Evolutionary conservation across 1,140 invertebrate species (phyloP).

Genomic region (Ladona fulva): DNA sequence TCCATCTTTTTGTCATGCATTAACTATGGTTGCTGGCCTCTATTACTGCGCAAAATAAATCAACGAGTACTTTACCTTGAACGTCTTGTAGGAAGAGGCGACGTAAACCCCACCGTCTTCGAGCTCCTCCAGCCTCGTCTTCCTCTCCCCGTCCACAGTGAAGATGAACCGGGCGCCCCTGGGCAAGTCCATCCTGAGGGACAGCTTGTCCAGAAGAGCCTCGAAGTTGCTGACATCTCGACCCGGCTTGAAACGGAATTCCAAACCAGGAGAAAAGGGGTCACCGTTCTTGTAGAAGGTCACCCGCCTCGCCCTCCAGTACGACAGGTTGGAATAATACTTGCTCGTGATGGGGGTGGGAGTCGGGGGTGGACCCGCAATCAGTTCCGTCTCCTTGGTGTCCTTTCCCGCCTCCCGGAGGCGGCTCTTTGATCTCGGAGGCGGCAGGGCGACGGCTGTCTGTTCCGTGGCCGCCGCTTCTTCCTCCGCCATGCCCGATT

Average conservation of each 20-base stretch:
- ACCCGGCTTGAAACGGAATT: slow-evolving; percentile 79
- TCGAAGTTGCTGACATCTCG: slow-evolving; percentile 81
- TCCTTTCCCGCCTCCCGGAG: slow-evolving; percentile 33
- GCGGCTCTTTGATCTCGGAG: slow-evolving; percentile 20
- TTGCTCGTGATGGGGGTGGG: slow-evolving; percentile 22
- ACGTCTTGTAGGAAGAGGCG: slow-evolving; percentile 82
- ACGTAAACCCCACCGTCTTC: slow-evolving; percentile 86
- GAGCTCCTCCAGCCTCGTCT: slow-evolving; percentile 74
- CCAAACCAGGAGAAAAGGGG: slow-evolving; percentile 78
- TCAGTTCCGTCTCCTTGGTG: slow-evolving; percentile 36
- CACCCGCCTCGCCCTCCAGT: slow-evolving; percentile 73
- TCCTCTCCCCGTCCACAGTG: slow-evolving; percentile 76
- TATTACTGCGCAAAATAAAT: too few relatives aligned
- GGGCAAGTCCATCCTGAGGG: slow-evolving; percentile 59
- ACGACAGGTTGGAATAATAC: slow-evolving; percentile 65
- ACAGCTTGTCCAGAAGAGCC: slow-evolving; percentile 72
- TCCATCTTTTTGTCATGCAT: too few relatives aligned
- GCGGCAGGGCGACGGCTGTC: background rate
- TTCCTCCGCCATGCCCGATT: background rate
- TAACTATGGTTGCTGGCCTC: too few relatives aligned
- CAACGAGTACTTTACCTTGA: slow-evolving; percentile 85
- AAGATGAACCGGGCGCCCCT: slow-evolving; percentile 83
- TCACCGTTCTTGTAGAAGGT: slow-evolving; percentile 91
- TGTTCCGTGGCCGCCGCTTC: background rate
- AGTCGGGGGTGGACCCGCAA: slow-evolving; percentile 34